Base-by-base conservation (phyloP, 2,797 vertebrate species). In the Glossophaga mutica region DNA sequence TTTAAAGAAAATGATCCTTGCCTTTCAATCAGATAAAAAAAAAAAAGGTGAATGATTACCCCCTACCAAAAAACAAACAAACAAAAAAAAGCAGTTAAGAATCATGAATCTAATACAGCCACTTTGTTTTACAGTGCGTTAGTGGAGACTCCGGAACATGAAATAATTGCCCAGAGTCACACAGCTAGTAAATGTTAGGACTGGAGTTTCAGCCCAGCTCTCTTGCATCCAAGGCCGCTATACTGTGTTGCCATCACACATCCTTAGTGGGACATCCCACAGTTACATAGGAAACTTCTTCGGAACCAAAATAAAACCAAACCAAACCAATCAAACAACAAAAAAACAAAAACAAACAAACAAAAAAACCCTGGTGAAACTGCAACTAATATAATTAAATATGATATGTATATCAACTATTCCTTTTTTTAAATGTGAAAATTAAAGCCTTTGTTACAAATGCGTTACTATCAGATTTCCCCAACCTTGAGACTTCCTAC, bases 361-460 rank as follows among this genome's bases (percentile, higher is more conserved):
- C 34, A 15, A 37, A n/a, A n/a, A 65, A 9, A 62, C 44, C 29
- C 18, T 5, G 16, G 32, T 84, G 44, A 67, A 48, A 32, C 62
- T 50, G 44, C 48, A 84, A 67, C n/a, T 48, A 84, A 68, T 67
- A 37, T 48, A 84, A 67, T 14, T 26, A 48, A 48, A 84, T 67
- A 37, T 67, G 32, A 67, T 84, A 68, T 26, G 42, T 50, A 67
- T n/a, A 84, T 21, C 42, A 46, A 46, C 21, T 26, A 48, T 46
- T n/a, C 48, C 59, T 34, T 78, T 24, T 78, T 34, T 16, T 39
- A 46, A 39, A 82, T 68, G 12, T 55, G 70, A 92, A 96, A 94
- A 81, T 52, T 15, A 71, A 91, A 26, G 48, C 26, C 94, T 93
- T 87, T 94, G 65, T 89, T 95, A 59, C 59, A 77, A 89, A 94